phyloP scores from a whole-genome alignment of 1,140 invertebrate species.

The Drosophila athabasca region DNA sequence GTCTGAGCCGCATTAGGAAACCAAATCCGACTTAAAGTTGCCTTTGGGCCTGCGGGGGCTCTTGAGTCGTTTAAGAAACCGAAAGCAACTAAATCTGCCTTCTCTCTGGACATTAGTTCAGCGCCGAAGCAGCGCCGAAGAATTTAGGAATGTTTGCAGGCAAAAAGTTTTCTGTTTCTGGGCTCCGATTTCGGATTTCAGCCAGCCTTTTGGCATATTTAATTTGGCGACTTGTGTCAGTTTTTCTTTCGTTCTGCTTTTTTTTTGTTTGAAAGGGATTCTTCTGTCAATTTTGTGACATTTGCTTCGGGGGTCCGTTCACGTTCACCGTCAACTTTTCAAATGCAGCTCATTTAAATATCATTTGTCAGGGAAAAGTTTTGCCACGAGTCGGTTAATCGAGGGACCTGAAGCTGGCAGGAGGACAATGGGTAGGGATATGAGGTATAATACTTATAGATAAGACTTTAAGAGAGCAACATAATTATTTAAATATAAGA shows the following conservation, averaged over 20 bases:
- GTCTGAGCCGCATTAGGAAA: constrained; percentile 54
- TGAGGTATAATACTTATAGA: background rate
- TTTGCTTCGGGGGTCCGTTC: constrained; percentile 44
- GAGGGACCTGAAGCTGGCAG: constrained; percentile 18
- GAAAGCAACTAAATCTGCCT: constrained; percentile 49
- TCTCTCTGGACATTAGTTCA: constrained; percentile 38
- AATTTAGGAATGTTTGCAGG: constrained; percentile 59
- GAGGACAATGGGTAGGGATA: constrained; percentile 3
- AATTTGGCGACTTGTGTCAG: constrained; percentile 72
- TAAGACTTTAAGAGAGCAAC: background rate
- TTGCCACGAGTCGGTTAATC: constrained; percentile 39
- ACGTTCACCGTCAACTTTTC: constrained; percentile 63
- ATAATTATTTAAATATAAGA: background rate
- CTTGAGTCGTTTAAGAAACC: constrained; percentile 60
- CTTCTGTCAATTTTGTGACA: constrained; percentile 65
- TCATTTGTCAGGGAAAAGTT: constrained; percentile 64
- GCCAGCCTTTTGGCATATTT: constrained; percentile 74
- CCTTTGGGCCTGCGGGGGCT: constrained; percentile 22
- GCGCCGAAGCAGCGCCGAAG: constrained; percentile 34
- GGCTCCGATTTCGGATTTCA: constrained; percentile 54
- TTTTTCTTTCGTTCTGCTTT: constrained; percentile 30
- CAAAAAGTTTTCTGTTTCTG: constrained; percentile 59
- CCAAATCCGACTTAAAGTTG: constrained; percentile 60
- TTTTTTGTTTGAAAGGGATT: constrained; percentile 38
- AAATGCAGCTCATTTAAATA: constrained; percentile 78